Evolutionary conservation across 2,888 invertebrate species (phyloP).

Genomic region (Andricus quercusramuli): DNA sequence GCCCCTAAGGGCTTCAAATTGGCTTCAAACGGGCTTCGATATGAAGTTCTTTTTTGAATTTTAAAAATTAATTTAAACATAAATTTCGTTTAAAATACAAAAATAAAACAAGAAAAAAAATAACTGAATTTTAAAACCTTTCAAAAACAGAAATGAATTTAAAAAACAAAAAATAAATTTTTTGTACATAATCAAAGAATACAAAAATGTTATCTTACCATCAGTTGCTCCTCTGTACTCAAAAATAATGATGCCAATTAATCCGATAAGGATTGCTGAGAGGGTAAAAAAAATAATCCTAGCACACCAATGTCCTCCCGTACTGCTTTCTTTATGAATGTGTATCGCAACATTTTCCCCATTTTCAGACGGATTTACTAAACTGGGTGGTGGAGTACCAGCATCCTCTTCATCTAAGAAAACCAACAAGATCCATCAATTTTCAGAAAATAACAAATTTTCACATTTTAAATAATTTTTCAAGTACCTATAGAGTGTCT

Average conservation of each 20-base stretch:
- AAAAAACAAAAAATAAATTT: background rate
- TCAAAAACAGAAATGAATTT: background rate
- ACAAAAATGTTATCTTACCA: constrained; percentile 81
- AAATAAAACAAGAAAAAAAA: background rate
- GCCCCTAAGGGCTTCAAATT: no score
- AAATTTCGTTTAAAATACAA: background rate
- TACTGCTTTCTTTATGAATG: constrained; percentile 87
- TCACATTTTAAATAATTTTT: no score
- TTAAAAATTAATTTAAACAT: background rate
- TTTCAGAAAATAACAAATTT: background rate
- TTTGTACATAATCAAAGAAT: background rate
- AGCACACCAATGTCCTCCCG: constrained; percentile 91
- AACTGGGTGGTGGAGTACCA: constrained; percentile 70
- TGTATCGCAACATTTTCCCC: constrained; percentile 88
- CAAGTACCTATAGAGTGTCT: no score
- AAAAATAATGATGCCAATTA: constrained; percentile 88
- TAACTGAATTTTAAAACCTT: background rate
- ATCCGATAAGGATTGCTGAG: constrained; percentile 85
- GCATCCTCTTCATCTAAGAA: constrained; percentile 72
- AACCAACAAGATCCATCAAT: constrained; percentile 16
- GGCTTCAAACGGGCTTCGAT: no score
- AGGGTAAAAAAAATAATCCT: constrained; percentile 90
- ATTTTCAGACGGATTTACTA: constrained; percentile 64
- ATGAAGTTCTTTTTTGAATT: no score
- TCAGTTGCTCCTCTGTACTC: constrained; percentile 90